phyloP scores from a whole-genome alignment of 2,797 vertebrate genomes.

The Heteromormyrus szaboi region DNA sequence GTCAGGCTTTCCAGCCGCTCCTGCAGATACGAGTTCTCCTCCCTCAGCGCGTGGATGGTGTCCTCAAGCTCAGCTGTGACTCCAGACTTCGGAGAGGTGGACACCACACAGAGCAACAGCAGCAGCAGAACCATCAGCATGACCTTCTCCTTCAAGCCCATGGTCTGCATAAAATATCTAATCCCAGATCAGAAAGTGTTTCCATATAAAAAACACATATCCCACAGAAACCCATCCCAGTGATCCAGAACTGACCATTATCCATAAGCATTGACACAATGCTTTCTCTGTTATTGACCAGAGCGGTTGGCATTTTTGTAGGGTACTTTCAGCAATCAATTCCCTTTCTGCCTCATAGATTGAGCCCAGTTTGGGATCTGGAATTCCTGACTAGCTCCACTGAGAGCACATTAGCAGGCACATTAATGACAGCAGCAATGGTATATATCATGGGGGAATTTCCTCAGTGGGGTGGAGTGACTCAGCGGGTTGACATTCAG shows the following conservation, averaged over 20 bases:
- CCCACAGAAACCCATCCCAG: neutral
- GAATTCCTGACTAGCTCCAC: neutral
- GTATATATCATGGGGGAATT: neutral
- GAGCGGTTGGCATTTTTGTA: neutral
- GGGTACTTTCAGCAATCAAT: conserved; percentile 38
- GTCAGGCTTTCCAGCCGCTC: conserved; percentile 62
- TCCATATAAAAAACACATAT: neutral
- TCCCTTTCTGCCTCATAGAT: conserved; percentile 35
- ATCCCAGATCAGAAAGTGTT: neutral
- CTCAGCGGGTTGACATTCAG: neutral
- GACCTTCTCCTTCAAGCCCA: neutral
- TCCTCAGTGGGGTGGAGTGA: neutral
- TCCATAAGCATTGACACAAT: conserved; percentile 13
- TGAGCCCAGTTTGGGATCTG: neutral
- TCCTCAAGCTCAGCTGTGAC: conserved; percentile 62
- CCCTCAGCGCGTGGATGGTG: conserved; percentile 56
- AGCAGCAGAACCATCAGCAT: conserved; percentile 31
- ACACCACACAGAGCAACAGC: conserved; percentile 31
- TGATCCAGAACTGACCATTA: neutral
- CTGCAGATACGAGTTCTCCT: conserved; percentile 59
- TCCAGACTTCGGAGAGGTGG: conserved; percentile 27
- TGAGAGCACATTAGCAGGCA: neutral
- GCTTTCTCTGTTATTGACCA: neutral
- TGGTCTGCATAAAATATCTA: neutral
- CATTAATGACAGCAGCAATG: neutral